Evolutionary conservation across 2,113 vertebrate species (phyloP).

Genomic region (Brachyistius frenatus): DNA sequence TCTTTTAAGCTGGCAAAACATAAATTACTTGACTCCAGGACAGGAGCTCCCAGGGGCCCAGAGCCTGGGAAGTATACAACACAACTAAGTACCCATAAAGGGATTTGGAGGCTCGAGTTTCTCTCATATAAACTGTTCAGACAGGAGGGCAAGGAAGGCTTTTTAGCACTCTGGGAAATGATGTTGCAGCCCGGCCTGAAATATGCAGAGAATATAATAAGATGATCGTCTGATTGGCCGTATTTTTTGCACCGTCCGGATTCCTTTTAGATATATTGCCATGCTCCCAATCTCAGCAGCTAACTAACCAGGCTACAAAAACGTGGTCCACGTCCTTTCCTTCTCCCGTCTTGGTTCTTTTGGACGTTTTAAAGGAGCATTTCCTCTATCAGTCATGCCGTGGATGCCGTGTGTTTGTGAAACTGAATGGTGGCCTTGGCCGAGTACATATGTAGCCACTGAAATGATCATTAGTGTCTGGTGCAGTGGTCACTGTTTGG

Average conservation of each 20-base stretch:
- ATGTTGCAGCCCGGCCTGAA: conserved; percentile 13
- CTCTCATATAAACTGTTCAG: conserved; percentile 37
- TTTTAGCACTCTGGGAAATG: conserved; percentile 37
- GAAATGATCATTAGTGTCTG: conserved; percentile 1
- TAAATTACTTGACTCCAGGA: conserved; percentile 50
- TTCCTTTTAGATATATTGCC: conserved; percentile 2
- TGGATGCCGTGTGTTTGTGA: not conserved
- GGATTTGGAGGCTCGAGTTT: conserved; percentile 61
- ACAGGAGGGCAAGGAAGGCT: conserved; percentile 17
- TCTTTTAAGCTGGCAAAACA: conserved; percentile 51
- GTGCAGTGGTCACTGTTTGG: conserved; percentile 9
- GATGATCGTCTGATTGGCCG: conserved; percentile 9
- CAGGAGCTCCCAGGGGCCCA: conserved; percentile 42
- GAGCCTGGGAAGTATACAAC: conserved; percentile 55
- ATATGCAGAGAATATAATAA: conserved; percentile 20
- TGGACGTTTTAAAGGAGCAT: not conserved
- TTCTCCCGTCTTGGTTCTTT: not conserved
- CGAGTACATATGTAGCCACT: not conserved
- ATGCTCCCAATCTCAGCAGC: not conserved
- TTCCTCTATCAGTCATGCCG: not conserved
- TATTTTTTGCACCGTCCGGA: conserved; percentile 8
- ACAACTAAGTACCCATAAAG: conserved; percentile 63
- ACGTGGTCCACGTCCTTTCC: not conserved
- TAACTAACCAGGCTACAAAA: not conserved
- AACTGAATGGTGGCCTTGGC: not conserved